Evolutionary conservation across 2,797 vertebrate genomes (phyloP).

Genomic region (Kryptolebias ocellatus): DNA sequence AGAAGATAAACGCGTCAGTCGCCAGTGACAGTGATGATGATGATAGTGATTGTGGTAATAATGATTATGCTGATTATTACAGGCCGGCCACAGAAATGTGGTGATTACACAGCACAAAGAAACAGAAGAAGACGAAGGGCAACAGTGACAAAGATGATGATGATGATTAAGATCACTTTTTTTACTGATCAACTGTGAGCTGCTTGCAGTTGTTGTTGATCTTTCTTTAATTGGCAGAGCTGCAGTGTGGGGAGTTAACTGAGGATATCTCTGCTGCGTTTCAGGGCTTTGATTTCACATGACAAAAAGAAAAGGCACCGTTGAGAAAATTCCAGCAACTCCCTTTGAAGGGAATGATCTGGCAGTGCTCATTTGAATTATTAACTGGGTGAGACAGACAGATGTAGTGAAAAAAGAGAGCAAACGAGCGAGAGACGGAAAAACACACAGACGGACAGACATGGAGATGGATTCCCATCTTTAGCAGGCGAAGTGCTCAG

Average conservation of each 20-base stretch:
- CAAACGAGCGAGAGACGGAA: conserved; percentile 46
- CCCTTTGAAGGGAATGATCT: conserved; percentile 75
- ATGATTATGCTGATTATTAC: conserved; percentile 68
- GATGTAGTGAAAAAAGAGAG: conserved; percentile 24
- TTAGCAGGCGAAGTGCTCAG: conserved; percentile 29
- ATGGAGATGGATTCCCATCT: conserved; percentile 46
- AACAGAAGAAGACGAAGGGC: conserved; percentile 53
- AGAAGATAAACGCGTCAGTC: conserved; percentile 48
- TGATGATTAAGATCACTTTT: conserved; percentile 53
- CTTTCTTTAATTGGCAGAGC: conserved; percentile 66
- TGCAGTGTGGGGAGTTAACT: conserved; percentile 53
- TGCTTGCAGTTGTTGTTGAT: conserved; percentile 57
- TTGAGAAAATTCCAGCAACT: conserved; percentile 70
- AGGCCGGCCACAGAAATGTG: conserved; percentile 51
- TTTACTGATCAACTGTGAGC: conserved; percentile 48
- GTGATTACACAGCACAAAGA: conserved; percentile 53
- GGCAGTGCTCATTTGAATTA: conserved; percentile 79
- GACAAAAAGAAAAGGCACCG: conserved; percentile 71
- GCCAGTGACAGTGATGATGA: conserved; percentile 59
- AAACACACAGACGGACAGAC: conserved; percentile 45
- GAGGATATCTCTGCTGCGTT: conserved; percentile 56
- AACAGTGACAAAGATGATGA: conserved; percentile 47
- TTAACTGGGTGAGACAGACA: conserved; percentile 69
- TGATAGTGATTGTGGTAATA: conserved; percentile 59
- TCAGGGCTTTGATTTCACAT: conserved; percentile 74